Evolutionary conservation across 2,797 vertebrate species (phyloP).

Genomic region (Aplochiton taeniatus): DNA sequence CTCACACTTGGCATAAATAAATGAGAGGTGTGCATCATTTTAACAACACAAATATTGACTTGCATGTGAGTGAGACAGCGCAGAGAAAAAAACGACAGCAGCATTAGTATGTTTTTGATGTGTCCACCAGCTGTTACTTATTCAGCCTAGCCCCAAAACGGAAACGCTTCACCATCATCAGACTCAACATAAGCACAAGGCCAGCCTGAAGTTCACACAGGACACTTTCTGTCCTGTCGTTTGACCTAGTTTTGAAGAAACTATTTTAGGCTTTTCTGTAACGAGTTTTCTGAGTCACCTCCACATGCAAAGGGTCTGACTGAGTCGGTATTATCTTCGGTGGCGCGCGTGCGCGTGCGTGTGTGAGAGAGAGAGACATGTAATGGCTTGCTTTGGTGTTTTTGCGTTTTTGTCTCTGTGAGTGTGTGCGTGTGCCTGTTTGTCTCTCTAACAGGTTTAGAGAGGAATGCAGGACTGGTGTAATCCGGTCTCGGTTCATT

Average conservation of each 20-base stretch:
- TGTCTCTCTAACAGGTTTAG: slow-evolving; percentile 64
- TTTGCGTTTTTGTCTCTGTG: slow-evolving; percentile 16
- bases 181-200: too few species aligned
- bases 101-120: too few species aligned
- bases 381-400: slow-evolving; percentile 55
- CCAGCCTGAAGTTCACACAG: neutral
- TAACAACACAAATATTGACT: too few species aligned
- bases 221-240: neutral
- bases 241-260: slow-evolving; percentile 17
- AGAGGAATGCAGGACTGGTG: slow-evolving; percentile 70
- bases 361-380: slow-evolving; percentile 46
- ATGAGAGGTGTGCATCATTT: too few species aligned
- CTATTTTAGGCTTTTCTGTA: slow-evolving; percentile 13
- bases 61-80: too few species aligned
- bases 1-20: too few species aligned
- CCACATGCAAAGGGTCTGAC: neutral
- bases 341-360: slow-evolving; percentile 2
- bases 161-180: too few species aligned
- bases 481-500: slow-evolving; percentile 72
- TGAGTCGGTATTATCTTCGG: slow-evolving; percentile 4
- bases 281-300: slow-evolving; percentile 24
- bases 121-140: too few species aligned
- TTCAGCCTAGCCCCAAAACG: too few species aligned
- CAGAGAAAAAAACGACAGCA: too few species aligned
- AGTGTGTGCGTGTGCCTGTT: slow-evolving; percentile 7